Base-by-base conservation (phyloP, 64 coral and sea anemone genomes). In the Actinia equina region DNA sequence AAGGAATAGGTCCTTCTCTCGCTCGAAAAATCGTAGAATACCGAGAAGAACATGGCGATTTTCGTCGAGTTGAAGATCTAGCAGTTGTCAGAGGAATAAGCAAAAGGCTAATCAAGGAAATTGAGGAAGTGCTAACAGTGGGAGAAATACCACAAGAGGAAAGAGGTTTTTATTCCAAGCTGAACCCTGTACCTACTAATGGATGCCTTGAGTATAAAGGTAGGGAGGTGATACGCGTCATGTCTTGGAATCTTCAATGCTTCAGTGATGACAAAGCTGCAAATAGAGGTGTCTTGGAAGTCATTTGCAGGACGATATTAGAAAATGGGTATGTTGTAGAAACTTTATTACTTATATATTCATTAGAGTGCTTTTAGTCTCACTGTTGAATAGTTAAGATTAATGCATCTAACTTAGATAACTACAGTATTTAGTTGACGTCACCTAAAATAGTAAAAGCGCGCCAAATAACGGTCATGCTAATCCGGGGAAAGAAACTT, bases 291-390 rank as follows among this genome's bases (percentile, higher is more conserved):
- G n/a, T n/a, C 7, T 26, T 54, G 46, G 93, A 95, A 85, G 93
- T 95, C 27, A 77, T 95, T 59, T 95, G 93, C 37, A 77, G 86
- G 20, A 91, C 93, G 45, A 91, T 95, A 44, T 85, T 95, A 79
- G 93, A 95, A 61, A 91, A 95, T 82, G 89, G 89, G 93, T 95
- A 86, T 58, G 93, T 85, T 49, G 7, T 49, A 4, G 2, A 49
- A 49, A 2, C 45, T 49, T 49, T 49, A 49, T 49, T 49, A 49
- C 45, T 49, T 49, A 49, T 7, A 49, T 49, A 49, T n/a, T n/a
- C 45, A 49, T 49, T 49, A n/a, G n/a, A n/a, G n/a, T n/a, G n/a
- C n/a, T n/a, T n/a, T n/a, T n/a, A n/a, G n/a, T n/a, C n/a, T n/a
- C n/a, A n/a, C n/a, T n/a, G n/a, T n/a, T n/a, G n/a, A n/a, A n/a